Conservation (phyloP, 2,888 invertebrate species). For the Lysandra bellargus region DNA sequence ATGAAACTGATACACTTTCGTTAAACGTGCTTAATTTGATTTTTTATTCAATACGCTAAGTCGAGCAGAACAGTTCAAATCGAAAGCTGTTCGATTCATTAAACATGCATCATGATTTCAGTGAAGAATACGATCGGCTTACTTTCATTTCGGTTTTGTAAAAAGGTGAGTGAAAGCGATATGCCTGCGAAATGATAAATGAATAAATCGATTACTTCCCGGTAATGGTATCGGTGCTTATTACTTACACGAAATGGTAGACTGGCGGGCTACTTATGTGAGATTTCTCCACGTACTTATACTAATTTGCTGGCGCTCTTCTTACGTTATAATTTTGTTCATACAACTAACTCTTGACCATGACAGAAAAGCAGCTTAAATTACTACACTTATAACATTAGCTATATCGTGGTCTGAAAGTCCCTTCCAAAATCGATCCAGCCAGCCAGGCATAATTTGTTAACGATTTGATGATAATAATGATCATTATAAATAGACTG, state of each 20-base stretch:
- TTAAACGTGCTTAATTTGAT: slow-evolving; percentile 46
- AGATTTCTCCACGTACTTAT: not conserved
- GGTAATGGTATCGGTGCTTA: not conserved
- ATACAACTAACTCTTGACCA: not conserved
- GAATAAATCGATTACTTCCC: slow-evolving; percentile 60
- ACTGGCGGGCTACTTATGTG: not conserved
- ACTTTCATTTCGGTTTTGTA: slow-evolving; percentile 73
- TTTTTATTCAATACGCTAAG: slow-evolving; percentile 50
- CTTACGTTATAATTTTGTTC: not conserved
- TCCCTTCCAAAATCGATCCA: not conserved
- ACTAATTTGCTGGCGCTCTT: not conserved
- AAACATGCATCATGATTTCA: slow-evolving; percentile 59
- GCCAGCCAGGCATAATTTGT: not conserved
- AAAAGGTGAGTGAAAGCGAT: slow-evolving; percentile 76
- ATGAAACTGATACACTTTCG: slow-evolving; percentile 35
- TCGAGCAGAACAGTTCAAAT: slow-evolving; percentile 52
- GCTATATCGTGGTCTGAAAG: too few species aligned
- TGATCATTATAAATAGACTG: too few species aligned
- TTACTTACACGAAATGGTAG: not conserved
- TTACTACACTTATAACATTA: too few species aligned
- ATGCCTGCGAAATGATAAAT: slow-evolving; percentile 69
- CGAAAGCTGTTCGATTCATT: slow-evolving; percentile 58
- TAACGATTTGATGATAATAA: too few species aligned
- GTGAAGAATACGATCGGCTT: slow-evolving; percentile 59
- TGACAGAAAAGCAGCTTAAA: not conserved